phyloP scores from a whole-genome alignment of 2,113 vertebrate genomes.

The Lepus timidus region DNA sequence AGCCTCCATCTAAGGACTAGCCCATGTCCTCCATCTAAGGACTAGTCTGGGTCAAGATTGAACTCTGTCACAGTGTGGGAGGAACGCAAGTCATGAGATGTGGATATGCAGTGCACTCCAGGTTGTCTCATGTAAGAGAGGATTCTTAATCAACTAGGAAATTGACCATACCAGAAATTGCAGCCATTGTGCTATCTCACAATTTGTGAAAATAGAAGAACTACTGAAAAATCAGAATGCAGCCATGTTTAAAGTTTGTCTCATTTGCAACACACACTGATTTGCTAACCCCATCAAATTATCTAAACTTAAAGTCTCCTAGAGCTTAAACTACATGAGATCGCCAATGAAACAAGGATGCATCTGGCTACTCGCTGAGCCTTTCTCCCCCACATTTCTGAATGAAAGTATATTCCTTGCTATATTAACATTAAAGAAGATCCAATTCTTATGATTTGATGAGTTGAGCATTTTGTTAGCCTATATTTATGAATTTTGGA shows the following conservation, averaged over 20 bases:
- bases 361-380: not conserved
- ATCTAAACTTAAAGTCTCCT: not conserved
- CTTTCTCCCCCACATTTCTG: not conserved
- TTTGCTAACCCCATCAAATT: constrained; percentile 44
- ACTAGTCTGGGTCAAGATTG: not conserved
- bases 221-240: not conserved
- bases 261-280: not conserved
- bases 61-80: not conserved
- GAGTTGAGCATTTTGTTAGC: not conserved
- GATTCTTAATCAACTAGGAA: constrained; percentile 24
- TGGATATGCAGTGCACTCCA: not conserved
- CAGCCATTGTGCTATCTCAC: constrained; percentile 1
- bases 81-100: not conserved
- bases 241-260: not conserved
- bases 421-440: not conserved
- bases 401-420: constrained; percentile 39
- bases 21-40: no score
- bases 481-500: constrained; percentile 37
- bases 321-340: not conserved
- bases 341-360: constrained; percentile 9
- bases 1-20: not conserved
- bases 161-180: not conserved
- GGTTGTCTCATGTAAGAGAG: constrained; percentile 9
- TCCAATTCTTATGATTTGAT: not conserved
- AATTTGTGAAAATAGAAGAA: not conserved